These are phyloP conservation scores for Ascaphus truei DNA, from an alignment of 2,113 vertebrate species.

Conservation along the genomic window DNA sequence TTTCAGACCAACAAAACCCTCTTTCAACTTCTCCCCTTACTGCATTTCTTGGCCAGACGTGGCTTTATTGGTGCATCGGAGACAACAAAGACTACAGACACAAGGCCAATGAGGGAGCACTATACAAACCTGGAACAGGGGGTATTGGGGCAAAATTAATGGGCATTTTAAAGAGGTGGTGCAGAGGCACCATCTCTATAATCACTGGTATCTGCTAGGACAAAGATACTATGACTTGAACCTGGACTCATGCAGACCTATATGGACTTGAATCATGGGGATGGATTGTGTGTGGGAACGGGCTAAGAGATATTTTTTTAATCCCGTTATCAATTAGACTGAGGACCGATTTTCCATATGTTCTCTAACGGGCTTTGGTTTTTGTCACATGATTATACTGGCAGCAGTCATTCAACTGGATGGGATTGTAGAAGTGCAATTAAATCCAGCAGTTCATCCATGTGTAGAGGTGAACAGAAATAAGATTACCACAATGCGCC, in stretches of 20 bases:
- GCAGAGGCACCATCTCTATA: neutral
- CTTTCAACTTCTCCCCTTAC: neutral
- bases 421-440: no score
- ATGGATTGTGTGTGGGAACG: neutral
- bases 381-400: constrained; percentile 12
- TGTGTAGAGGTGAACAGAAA: no score
- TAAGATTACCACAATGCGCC: neutral
- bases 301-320: constrained; percentile 33
- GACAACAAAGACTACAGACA: neutral
- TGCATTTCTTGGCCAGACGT: neutral
- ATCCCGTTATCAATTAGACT: constrained; percentile 21
- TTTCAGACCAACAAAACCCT: neutral
- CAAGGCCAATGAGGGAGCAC: neutral
- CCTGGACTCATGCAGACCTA: constrained; percentile 1
- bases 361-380: neutral
- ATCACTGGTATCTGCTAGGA: constrained; percentile 20
- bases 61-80: neutral
- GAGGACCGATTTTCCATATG: neutral
- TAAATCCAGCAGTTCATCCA: neutral
- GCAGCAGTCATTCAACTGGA: neutral
- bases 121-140: neutral
- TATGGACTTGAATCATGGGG: neutral
- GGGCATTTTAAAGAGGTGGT: constrained; percentile 18
- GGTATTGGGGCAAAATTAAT: neutral
- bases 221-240: constrained; percentile 21